Evolutionary conservation across 2,888 invertebrate genomes (phyloP), one percentile per base, ranked within the genome.

Genomic region (Cabera pusaria): DNA sequence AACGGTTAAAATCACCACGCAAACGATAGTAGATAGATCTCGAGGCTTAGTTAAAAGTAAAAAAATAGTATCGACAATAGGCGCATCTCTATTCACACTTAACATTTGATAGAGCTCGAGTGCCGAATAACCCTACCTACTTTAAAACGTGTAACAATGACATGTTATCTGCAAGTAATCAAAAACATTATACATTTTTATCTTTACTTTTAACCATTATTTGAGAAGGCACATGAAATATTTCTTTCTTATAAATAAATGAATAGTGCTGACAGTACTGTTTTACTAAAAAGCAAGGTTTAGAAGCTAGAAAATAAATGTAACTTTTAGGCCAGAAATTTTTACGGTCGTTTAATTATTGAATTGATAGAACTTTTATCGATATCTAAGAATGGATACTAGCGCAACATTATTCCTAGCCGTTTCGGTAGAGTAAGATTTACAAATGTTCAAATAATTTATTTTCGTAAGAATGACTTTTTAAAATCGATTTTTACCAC

Each of bases 211-310:
- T 72, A 62, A 72, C 65, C 69, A 77, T 74, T 73, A 80, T 70
- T 76, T 86, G 81, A 81, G 83, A 88, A 88, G 88, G 88, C 88
- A 88, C 88, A 87, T 88, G 87, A 81, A 84, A 72, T 77, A n/a
- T 78, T 72, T 49, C 80, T 84, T 87, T 85, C 59, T 72, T 84
- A 84, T 67, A 80, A 84, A 87, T 73, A 63, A 80, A 79, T 67
- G 57, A 64, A 64, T 56, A 61, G 56, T 61, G 63, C 64, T 29
- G 37, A 25, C 58, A n/a, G n/a, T n/a, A 61, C 58, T 24, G 18
- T 39, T 27, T 39, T 38, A 27, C 25, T 16, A 54, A 58, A 46
- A 61, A 66, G 62, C 65, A 63, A 32, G 49, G 42, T 8, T 6
- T 14, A 3, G 4, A 35, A 49, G 14, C 4, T 14, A 14, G 3